Evolutionary conservation across 2,113 vertebrate genomes (phyloP).

Genomic region (Oophaga pumilio): DNA sequence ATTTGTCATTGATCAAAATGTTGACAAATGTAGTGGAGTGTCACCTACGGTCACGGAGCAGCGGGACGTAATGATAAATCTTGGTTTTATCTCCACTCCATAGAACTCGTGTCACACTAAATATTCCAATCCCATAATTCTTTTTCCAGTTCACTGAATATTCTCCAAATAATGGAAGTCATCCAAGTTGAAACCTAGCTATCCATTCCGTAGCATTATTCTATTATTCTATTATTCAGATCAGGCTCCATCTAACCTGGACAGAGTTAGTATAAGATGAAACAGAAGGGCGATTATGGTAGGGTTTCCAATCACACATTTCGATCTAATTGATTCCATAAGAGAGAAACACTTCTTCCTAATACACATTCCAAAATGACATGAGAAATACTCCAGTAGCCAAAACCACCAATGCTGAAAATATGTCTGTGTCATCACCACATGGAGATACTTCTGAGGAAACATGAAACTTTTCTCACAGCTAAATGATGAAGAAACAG

Average conservation of each 20-base stretch:
- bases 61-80: background rate
- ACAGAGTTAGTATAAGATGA: background rate
- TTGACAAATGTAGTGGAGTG: background rate
- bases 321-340: conserved; percentile 38
- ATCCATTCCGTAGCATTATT: background rate
- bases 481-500: conserved; percentile 41
- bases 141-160: background rate
- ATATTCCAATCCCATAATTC: background rate
- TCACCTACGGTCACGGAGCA: background rate
- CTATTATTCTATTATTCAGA: background rate
- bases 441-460: conserved; percentile 44
- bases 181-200: background rate
- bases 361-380: conserved; percentile 48
- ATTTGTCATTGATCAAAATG: background rate
- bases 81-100: background rate
- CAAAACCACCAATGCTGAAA: conserved; percentile 54
- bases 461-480: conserved; percentile 7
- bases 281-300: conserved; percentile 9
- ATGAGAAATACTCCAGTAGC: conserved; percentile 39
- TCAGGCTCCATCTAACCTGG: background rate
- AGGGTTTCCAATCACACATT: conserved; percentile 40
- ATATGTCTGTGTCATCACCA: conserved; percentile 25
- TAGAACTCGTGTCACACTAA: background rate
- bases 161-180: background rate
- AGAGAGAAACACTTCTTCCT: conserved; percentile 36